Base-by-base conservation (phyloP, 2,888 invertebrate genomes). In the Hoplodrina ambigua region DNA sequence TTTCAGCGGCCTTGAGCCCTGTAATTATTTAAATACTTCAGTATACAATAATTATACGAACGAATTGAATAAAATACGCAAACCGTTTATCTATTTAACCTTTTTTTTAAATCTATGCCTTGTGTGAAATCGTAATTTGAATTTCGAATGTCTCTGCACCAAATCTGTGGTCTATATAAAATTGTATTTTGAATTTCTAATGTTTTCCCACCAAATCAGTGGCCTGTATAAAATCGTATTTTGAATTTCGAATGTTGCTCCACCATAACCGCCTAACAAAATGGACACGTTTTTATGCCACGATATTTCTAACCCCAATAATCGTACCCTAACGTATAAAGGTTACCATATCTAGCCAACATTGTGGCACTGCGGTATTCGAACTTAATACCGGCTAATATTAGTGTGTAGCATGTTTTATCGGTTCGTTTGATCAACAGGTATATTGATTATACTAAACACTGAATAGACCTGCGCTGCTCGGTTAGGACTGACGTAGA, bases 361-460 rank as follows among this genome's bases (percentile, higher is more conserved):
- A 78, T 60, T 63, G 81, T 78, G 37, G 74, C 74, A 75, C 64
- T 82, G 82, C 80, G 75, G 79, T 65, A 74, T 74, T 78, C 37
- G 55, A 74, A 55, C 61, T 44, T 70, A 74, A 74, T 60, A 64
- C 69, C 44, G 10, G 44, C 65, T 68, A 69, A 70, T 73, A 72
- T 80, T 75, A 80, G 74, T 66, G 72, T 68, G 57, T 67, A 60
- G 61, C 56, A 62, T 69, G 72, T 78, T 83, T 81, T 83, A 84
- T 81, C 82, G 78, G 54, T 41, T 44, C 57, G 71, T 66, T 72
- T 57, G 60, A 82, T 85, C 85, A 85, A 84, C 82, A 84, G 82
- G 82, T 85, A 66, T 83, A 84, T 84, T 75, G 85, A 84, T 85
- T 82, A 57, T 60, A 66, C 81, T 5, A 49, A 75, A 69, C 33